Evolutionary conservation across 2,797 vertebrate genomes (phyloP).

Genomic region (Gymnothorax reevesii): DNA sequence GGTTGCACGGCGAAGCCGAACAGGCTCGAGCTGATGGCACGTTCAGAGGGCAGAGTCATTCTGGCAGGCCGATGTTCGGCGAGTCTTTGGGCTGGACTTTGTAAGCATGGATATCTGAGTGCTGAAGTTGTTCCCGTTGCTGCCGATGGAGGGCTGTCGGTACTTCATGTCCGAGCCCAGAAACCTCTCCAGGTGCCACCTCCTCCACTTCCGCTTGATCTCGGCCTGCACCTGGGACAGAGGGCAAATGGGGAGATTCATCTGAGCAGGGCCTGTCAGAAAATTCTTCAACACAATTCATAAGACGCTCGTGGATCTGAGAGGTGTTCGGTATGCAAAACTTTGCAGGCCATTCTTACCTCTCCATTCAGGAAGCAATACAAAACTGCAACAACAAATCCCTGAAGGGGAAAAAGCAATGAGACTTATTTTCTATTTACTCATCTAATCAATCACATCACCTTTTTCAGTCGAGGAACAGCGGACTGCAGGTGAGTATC

Average conservation of each 20-base stretch:
- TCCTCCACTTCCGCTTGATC: slow-evolving; percentile 92
- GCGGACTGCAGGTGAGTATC: not conserved
- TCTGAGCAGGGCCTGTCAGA: not conserved
- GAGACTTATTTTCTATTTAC: not conserved
- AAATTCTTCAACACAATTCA: slow-evolving; percentile 55
- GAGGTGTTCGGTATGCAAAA: not conserved
- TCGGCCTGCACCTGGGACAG: slow-evolving; percentile 86
- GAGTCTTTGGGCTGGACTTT: slow-evolving; percentile 85
- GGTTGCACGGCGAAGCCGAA: not conserved
- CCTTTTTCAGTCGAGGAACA: slow-evolving; percentile 33
- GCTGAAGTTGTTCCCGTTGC: slow-evolving; percentile 90
- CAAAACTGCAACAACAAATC: slow-evolving; percentile 91
- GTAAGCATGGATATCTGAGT: slow-evolving; percentile 96
- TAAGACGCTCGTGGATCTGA: not conserved
- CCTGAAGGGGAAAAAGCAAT: slow-evolving; percentile 68
- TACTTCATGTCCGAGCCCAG: slow-evolving; percentile 85
- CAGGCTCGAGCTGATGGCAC: not conserved
- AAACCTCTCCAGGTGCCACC: slow-evolving; percentile 88
- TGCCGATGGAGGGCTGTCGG: slow-evolving; percentile 86
- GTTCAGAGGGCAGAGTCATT: slow-evolving; percentile 69
- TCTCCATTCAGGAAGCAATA: slow-evolving; percentile 93
- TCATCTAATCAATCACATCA: slow-evolving; percentile 39
- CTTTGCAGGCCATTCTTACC: slow-evolving; percentile 55
- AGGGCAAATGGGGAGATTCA: not conserved
- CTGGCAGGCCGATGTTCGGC: slow-evolving; percentile 70